phyloP scores from a whole-genome alignment of 2,797 vertebrate genomes.

The Hoplostethus atlanticus region DNA sequence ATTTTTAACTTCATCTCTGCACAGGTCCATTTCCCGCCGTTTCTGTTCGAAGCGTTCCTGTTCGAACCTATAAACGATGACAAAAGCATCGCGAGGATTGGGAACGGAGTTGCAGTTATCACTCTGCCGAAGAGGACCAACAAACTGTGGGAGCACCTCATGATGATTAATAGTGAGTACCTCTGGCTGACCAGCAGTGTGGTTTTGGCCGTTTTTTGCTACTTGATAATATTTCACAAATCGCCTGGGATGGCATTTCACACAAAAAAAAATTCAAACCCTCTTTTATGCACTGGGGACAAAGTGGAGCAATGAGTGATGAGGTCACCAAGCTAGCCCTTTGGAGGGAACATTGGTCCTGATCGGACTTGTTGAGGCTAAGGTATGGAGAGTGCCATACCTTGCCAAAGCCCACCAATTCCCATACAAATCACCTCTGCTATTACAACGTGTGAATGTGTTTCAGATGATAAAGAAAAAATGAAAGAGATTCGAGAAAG shows the following conservation, averaged over 20 bases:
- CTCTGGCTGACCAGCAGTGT: neutral
- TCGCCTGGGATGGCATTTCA: too few relatives aligned
- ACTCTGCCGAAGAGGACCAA: conserved; percentile 88
- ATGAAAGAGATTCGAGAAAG: conserved; percentile 86
- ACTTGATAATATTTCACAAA: too few relatives aligned
- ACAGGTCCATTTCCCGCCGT: conserved; percentile 92
- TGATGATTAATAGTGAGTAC: conserved; percentile 76
- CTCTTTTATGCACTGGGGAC: too few relatives aligned
- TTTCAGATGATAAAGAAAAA: conserved; percentile 86
- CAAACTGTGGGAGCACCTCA: conserved; percentile 87
- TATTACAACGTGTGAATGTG: neutral
- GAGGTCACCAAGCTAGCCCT: too few relatives aligned
- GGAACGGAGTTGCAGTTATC: conserved; percentile 86
- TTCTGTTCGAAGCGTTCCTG: conserved; percentile 92
- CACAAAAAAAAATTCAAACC: too few relatives aligned
- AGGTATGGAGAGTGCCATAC: too few relatives aligned
- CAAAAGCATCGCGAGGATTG: conserved; percentile 89
- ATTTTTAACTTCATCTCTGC: neutral
- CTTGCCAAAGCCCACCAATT: too few relatives aligned
- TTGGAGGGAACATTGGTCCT: too few relatives aligned
- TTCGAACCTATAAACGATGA: conserved; percentile 88
- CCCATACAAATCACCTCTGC: neutral
- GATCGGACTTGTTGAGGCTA: too few relatives aligned
- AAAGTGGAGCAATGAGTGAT: too few relatives aligned
- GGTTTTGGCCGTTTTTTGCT: too few relatives aligned